phyloP scores from a whole-genome alignment of 2,113 vertebrate genomes.

The Malaclemys terrapin region DNA sequence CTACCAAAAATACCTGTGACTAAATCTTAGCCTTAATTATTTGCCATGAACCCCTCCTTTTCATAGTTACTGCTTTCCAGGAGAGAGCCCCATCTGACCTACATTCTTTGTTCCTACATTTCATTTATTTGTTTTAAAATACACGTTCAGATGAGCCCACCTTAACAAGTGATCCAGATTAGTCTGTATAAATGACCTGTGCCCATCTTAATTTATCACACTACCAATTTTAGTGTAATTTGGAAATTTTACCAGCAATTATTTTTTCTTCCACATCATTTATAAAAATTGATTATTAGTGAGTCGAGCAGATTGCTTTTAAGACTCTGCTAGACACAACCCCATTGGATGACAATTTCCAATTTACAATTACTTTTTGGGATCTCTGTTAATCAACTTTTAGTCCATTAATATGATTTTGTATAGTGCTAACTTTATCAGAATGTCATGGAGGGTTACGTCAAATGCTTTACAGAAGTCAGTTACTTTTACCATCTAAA shows the following conservation, averaged over 20 bases:
- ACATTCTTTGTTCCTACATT: not conserved
- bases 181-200: not conserved
- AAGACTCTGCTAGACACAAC: not conserved
- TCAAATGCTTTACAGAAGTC: not conserved
- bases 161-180: not conserved
- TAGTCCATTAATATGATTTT: not conserved
- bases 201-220: not conserved
- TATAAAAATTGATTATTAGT: not conserved
- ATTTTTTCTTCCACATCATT: not conserved
- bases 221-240: not conserved
- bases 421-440: not conserved
- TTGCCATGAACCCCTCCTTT: no score
- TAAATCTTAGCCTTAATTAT: no score
- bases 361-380: not conserved
- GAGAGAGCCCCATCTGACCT: not conserved
- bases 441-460: not conserved
- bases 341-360: not conserved
- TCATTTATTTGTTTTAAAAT: not conserved
- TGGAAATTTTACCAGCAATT: not conserved
- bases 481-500: constrained; percentile 23
- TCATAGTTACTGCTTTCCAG: not conserved
- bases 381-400: not conserved
- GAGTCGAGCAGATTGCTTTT: not conserved
- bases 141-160: not conserved
- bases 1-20: no score